phyloP scores from a whole-genome alignment of 2,888 invertebrate species.

The Lypha dubia region DNA sequence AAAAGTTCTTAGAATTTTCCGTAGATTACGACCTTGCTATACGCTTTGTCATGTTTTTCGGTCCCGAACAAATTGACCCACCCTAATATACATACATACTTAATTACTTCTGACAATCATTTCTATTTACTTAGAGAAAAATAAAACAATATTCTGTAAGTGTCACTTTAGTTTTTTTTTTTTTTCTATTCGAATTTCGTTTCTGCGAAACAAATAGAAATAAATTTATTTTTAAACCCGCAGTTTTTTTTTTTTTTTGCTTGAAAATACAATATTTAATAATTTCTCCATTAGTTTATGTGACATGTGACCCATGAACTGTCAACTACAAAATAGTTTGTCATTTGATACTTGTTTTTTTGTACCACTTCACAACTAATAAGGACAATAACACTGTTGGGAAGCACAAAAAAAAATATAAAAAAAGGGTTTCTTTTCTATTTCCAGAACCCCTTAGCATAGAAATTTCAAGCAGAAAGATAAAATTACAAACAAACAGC shows the following conservation, averaged over 20 bases:
- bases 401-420: background rate
- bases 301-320: constrained; percentile 26
- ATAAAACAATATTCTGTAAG: background rate
- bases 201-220: background rate
- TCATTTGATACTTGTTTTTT: constrained; percentile 26
- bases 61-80: too few species aligned
- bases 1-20: too few species aligned
- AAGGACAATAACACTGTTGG: constrained; percentile 44
- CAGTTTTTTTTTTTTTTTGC: constrained; percentile 31
- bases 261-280: background rate
- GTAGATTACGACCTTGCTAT: too few species aligned
- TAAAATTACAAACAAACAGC: background rate
- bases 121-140: background rate
- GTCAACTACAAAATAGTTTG: constrained; percentile 38
- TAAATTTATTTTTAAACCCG: constrained; percentile 25
- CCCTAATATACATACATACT: background rate
- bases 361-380: background rate
- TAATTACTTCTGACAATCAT: too few species aligned
- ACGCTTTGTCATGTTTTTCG: too few species aligned
- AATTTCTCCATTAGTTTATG: constrained; percentile 38
- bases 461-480: background rate
- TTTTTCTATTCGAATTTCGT: background rate
- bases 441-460: background rate
- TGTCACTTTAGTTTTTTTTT: background rate
- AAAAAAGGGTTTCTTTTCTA: too few species aligned